A percentile compares a stretch with the other conserved stretches of the same genome.
These are phyloP conservation scores for Chrysocyon brachyurus DNA, from an alignment of 2,797 vertebrate species.

Conservation along the genomic window DNA sequence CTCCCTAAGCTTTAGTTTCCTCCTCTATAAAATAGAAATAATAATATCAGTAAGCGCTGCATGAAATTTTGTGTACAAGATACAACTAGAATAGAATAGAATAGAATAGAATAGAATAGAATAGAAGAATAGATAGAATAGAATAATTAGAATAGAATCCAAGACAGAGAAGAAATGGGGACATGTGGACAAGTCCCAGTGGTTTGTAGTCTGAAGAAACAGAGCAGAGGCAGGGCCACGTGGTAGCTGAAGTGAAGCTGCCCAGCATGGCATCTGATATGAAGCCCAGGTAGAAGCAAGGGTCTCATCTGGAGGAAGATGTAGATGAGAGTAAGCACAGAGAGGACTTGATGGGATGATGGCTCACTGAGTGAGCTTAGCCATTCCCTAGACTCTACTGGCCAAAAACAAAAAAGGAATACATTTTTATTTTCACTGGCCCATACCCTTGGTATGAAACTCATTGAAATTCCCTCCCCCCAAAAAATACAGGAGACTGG, in stretches of 20 bases:
- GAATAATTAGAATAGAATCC: background rate
- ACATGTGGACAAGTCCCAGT: background rate
- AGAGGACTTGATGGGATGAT: background rate
- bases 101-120: background rate
- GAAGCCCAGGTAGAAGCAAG: background rate
- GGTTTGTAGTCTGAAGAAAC: background rate
- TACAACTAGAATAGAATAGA: background rate
- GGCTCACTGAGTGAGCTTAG: background rate
- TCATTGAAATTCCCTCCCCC: background rate
- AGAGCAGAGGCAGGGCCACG: rapidly evolving
- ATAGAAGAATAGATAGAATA: background rate
- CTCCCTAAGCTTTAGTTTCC: background rate
- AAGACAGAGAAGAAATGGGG: background rate
- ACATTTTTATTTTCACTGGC: background rate
- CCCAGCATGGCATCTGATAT: rapidly evolving
- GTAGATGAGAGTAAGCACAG: background rate
- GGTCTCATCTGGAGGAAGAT: rapidly evolving
- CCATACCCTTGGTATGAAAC: background rate
- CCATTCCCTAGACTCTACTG: background rate
- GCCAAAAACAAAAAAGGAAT: background rate
- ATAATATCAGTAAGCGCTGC: background rate
- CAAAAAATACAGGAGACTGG: background rate
- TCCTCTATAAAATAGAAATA: background rate
- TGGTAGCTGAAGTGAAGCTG: too few species aligned
- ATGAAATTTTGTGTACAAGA: background rate